These are phyloP conservation scores for Alloplasta piceator DNA, from an alignment of 2,888 invertebrate genomes.

Conservation along the genomic window DNA sequence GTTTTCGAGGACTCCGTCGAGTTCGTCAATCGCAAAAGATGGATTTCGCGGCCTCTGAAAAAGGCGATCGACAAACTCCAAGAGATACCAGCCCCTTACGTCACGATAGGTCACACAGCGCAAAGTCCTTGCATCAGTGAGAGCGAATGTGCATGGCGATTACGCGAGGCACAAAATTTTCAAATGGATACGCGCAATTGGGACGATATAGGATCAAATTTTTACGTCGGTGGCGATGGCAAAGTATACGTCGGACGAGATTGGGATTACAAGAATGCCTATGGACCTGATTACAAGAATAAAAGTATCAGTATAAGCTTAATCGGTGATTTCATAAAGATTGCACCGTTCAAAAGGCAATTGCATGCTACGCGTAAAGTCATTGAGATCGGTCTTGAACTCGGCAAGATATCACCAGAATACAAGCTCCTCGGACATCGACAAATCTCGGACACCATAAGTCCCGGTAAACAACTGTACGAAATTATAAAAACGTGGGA, in stretches of 20 bases:
- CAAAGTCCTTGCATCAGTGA: constrained; percentile 78
- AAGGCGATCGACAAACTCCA: constrained; percentile 63
- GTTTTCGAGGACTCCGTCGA: constrained; percentile 82
- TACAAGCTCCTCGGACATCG: constrained; percentile 89
- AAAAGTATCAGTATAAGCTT: constrained; percentile 89
- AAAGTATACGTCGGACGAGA: constrained; percentile 90
- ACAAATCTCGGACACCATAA: constrained; percentile 87
- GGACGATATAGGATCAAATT: constrained; percentile 91
- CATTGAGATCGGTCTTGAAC: constrained; percentile 86
- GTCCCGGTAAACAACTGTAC: constrained; percentile 88
- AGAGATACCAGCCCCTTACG: constrained; percentile 75
- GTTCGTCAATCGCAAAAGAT: constrained; percentile 86
- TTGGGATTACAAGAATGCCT: constrained; percentile 90
- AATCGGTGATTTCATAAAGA: constrained; percentile 88
- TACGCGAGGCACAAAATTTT: constrained; percentile 75
- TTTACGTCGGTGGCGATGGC: constrained; percentile 92
- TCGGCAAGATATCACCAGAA: constrained; percentile 86
- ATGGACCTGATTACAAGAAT: constrained; percentile 87
- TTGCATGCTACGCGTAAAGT: constrained; percentile 87
- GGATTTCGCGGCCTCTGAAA: constrained; percentile 87
- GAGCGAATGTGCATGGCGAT: constrained; percentile 73
- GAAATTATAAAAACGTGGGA: constrained; percentile 88
- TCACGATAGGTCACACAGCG: constrained; percentile 79
- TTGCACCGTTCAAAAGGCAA: constrained; percentile 75
- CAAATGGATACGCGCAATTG: constrained; percentile 88